Evolutionary conservation across 37 sponge, comb jelly and placozoan genomes (phyloP).

Genomic region (Sycon ciliatum): DNA sequence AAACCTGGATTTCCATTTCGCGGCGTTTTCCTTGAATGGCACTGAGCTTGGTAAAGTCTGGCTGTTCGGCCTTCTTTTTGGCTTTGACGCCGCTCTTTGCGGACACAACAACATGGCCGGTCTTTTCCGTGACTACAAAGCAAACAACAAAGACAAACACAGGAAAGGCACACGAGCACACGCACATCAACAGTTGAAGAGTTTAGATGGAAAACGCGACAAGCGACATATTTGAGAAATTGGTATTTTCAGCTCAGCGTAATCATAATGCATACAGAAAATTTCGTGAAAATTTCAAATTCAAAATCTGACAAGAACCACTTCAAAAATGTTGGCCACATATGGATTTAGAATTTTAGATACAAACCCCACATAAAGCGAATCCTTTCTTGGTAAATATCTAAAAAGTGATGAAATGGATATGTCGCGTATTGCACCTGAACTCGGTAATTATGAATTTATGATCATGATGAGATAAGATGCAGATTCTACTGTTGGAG

Average conservation of each 20-base stretch:
- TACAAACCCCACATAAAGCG: no score
- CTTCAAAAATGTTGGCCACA: no score
- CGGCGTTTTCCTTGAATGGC: slow-evolving; percentile 81
- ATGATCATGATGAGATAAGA: no score
- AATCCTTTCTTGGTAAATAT: no score
- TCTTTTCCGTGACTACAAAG: slow-evolving; percentile 78
- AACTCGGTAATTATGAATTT: no score
- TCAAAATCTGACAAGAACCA: no score
- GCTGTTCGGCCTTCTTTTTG: slow-evolving; percentile 31
- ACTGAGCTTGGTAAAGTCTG: slow-evolving; percentile 39
- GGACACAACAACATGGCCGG: slow-evolving; percentile 76
- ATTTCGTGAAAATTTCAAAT: background rate
- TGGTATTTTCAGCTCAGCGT: background rate
- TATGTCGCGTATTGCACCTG: no score
- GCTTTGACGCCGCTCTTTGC: slow-evolving; percentile 61
- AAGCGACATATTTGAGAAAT: background rate
- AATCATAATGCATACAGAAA: background rate
- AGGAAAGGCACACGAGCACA: no score
- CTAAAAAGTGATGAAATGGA: no score
- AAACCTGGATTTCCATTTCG: slow-evolving; percentile 91
- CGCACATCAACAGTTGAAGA: background rate
- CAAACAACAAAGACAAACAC: no score
- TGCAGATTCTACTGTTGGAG: no score
- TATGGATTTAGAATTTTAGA: no score
- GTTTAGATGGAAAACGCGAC: background rate